Evolutionary conservation across 2,113 vertebrate genomes (phyloP), one percentile per base, ranked within the genome.

Genomic region (Aplodontia rufa): DNA sequence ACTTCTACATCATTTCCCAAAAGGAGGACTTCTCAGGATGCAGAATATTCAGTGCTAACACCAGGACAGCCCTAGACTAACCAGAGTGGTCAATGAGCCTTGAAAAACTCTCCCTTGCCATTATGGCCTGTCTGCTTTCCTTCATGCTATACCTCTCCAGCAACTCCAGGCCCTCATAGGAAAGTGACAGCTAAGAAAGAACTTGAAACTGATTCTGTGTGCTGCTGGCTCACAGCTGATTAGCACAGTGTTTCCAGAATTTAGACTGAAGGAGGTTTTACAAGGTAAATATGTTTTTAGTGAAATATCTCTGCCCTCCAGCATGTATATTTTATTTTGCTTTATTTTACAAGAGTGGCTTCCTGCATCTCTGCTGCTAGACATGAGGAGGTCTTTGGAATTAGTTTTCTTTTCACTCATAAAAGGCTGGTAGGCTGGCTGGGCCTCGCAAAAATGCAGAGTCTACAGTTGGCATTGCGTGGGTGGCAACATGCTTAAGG

Each of bases 221-320:
- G 51, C 26, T 35, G 45, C 13, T 64, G 42, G 26, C 20, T 81
- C 53, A 35, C 30, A 19, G 72, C 5, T 72, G 53, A 47, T 88
- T 28, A 32, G 35, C 51, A 81, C 37, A 49, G 10, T 6, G 26
- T 45, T 62, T 58, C 60, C 6, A 84, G 28, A 35, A 55, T 51
- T 91, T 69, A 26, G n/a, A 60, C 66, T 47, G 13, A 30, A 75
- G 26, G 40, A n/a, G 35, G 72, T 68, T 13, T 81, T 72, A 72
- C 58, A 89, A 74, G 62, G 26, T 68, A 90, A 92, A 75, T 40
- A 66, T 40, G 40, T 45, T 93, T 89, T 79, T 74, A 80, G 82
- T 96, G 92, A 93, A 96, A 90, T 79, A n/a, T 72, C 49, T 89
- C 64, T 92, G 71, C 51, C 78, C 60, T 69, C 66, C n/a, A 60